Percentiles rank a stretch among this genome's conserved stretches.
Conservation (phyloP, 2,797 vertebrate species). For the Catamblyrhynchus diadema region DNA sequence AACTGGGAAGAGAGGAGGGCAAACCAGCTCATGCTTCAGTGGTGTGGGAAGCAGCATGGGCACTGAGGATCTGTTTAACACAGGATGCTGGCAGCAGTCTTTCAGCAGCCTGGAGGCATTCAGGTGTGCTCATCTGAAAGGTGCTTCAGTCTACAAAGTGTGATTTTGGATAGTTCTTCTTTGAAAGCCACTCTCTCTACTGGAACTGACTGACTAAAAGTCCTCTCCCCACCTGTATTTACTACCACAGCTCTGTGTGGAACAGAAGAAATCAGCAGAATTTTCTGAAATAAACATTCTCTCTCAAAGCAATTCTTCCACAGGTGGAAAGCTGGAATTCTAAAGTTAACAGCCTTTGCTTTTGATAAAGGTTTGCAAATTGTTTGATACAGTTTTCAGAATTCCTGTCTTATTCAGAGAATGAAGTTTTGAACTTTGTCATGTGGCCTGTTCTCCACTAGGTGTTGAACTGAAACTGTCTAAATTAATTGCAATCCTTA, state of each 20-base stretch:
- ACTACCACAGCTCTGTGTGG: accelerated
- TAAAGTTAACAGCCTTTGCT: neutral
- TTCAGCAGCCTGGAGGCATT: neutral
- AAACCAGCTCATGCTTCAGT: accelerated
- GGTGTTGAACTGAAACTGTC: conserved; percentile 27
- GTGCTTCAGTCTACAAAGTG: neutral
- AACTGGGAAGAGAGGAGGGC: neutral
- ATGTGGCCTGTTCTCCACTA: neutral
- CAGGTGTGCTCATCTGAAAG: neutral
- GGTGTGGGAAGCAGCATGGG: neutral
- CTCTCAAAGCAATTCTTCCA: neutral
- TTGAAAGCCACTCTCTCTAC: neutral
- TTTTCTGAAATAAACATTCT: neutral
- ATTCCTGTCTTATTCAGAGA: neutral
- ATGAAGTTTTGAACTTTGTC: neutral
- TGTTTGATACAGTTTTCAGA: neutral
- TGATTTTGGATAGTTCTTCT: neutral
- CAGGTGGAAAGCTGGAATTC: neutral
- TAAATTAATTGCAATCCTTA: neutral
- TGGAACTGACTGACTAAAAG: neutral
- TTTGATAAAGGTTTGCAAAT: neutral
- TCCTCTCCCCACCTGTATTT: neutral
- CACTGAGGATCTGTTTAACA: neutral
- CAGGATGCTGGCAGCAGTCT: neutral
- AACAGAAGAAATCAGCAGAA: neutral